These are phyloP conservation scores for Anolis sagrei DNA, from an alignment of 2,113 vertebrate species.

Conservation along the genomic window DNA sequence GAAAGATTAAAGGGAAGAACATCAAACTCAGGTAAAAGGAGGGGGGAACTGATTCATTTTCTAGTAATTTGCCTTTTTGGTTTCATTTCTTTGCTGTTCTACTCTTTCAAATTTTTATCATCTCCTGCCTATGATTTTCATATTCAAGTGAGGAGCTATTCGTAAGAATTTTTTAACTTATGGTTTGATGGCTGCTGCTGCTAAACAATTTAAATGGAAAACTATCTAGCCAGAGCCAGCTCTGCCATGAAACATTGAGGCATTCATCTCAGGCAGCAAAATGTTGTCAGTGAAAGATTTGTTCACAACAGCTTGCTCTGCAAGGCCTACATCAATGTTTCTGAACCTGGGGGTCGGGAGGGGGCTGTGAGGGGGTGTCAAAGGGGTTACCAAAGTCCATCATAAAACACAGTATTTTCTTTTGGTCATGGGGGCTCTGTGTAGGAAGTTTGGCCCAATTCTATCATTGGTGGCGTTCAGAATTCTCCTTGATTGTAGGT, in stretches of 20 bases:
- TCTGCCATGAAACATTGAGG: background rate
- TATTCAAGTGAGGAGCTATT: conserved; percentile 26
- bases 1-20: conserved; percentile 71
- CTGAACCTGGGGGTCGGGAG: no score
- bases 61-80: conserved; percentile 40
- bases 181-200: no score
- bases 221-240: background rate
- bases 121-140: background rate
- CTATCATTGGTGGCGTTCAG: no score
- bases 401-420: no score
- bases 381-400: no score
- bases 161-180: conserved; percentile 16
- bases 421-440: no score
- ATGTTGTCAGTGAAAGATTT: background rate
- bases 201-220: background rate
- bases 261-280: background rate
- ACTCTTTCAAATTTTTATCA: background rate
- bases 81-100: conserved; percentile 42
- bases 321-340: background rate
- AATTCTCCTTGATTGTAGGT: no score
- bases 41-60: conserved; percentile 48
- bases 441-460: no score
- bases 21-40: conserved; percentile 64
- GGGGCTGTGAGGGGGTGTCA: no score
- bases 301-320: background rate